A percentile compares a stretch with the other conserved stretches of the same genome.
phyloP scores from a whole-genome alignment of 2,113 vertebrate species.

The Gavialis gangeticus region DNA sequence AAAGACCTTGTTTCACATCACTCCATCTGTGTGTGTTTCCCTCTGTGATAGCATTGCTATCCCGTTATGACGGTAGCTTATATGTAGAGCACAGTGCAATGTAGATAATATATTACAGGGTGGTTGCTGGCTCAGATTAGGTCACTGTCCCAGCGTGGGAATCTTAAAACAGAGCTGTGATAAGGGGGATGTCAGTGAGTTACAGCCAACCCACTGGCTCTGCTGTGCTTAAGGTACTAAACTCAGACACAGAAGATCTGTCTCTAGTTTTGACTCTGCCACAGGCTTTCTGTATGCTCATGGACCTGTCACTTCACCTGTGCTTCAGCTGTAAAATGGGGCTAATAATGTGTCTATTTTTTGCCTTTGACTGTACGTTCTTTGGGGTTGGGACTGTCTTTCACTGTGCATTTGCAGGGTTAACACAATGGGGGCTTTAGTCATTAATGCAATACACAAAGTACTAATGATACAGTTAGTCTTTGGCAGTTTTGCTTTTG shows the following conservation, averaged over 20 bases:
- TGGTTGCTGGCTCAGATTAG: neutral
- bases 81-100: neutral
- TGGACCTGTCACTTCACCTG: neutral
- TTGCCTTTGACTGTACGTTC: neutral
- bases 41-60: neutral
- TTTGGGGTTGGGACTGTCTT: neutral
- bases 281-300: neutral
- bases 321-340: neutral
- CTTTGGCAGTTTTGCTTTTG: neutral
- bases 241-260: neutral
- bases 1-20: neutral
- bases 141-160: neutral
- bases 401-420: rapidly evolving
- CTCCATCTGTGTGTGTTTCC: neutral
- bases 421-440: neutral
- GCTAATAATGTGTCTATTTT: neutral
- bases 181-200: neutral
- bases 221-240: neutral
- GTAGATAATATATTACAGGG: neutral
- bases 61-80: neutral
- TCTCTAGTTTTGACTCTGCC: neutral
- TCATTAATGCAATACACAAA: neutral
- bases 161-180: neutral
- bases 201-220: rapidly evolving
- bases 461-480: neutral